phyloP scores from a whole-genome alignment of 2,113 vertebrate species.

The Symphodus melops region DNA sequence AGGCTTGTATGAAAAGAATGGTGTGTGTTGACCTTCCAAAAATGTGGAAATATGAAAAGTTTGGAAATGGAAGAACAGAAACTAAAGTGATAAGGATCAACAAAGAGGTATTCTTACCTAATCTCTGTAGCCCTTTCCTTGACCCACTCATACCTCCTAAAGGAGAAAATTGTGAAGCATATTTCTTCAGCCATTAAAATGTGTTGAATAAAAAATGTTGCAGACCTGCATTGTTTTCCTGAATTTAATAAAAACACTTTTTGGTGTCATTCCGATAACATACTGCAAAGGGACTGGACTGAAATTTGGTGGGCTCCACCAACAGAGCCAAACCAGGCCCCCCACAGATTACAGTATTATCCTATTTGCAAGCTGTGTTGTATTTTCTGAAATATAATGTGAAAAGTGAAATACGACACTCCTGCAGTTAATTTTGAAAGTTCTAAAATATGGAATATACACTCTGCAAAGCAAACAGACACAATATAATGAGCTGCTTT shows the following conservation, averaged over 20 bases:
- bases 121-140: not conserved
- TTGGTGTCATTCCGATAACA: too few species aligned
- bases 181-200: too few species aligned
- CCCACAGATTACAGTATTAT: too few species aligned
- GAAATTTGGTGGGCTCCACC: too few species aligned
- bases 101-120: not conserved
- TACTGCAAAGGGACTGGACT: too few species aligned
- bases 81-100: not conserved
- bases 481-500: not conserved
- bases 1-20: not conserved
- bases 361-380: not conserved
- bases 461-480: not conserved
- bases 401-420: not conserved
- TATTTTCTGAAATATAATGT: not conserved
- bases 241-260: too few species aligned
- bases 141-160: too few species aligned
- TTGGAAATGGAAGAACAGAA: too few species aligned
- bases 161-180: too few species aligned
- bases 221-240: too few species aligned
- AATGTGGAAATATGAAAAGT: not conserved
- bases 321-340: too few species aligned
- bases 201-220: too few species aligned
- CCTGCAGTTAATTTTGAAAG: not conserved
- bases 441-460: not conserved
- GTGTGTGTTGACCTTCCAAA: not conserved